Evolutionary conservation across 2,888 invertebrate genomes (phyloP).

Genomic region (Drosophila monieri): DNA sequence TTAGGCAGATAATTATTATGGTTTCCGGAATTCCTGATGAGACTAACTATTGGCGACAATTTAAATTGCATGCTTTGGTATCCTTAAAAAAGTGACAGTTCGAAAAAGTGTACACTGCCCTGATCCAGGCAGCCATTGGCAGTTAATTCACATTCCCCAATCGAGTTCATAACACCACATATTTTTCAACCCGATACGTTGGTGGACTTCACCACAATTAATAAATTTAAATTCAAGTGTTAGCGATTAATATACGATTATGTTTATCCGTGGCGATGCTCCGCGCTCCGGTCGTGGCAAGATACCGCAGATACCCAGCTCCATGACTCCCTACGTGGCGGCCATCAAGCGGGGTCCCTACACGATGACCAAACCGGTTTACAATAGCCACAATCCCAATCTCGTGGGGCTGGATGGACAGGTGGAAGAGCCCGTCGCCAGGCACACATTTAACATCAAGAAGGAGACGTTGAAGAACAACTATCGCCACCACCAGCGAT

Average conservation of each 20-base stretch:
- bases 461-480: conserved; percentile 37
- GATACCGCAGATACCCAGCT: conserved; percentile 9
- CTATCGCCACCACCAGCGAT: conserved; percentile 55
- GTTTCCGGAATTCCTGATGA: not conserved
- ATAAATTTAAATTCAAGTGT: conserved; percentile 56
- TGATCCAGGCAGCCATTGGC: not conserved
- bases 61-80: not conserved
- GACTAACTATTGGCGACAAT: not conserved
- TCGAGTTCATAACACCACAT: not conserved
- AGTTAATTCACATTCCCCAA: not conserved
- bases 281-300: not conserved
- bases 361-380: conserved; percentile 59
- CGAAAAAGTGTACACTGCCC: not conserved
- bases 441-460: conserved; percentile 63
- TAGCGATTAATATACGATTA: conserved; percentile 19
- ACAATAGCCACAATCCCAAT: conserved; percentile 29
- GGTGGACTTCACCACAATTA: conserved; percentile 16
- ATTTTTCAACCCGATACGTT: conserved; percentile 2
- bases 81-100: not conserved
- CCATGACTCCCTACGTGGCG: conserved; percentile 49
- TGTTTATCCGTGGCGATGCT: conserved; percentile 59
- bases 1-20: conserved; percentile 30
- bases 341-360: conserved; percentile 56
- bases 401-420: conserved; percentile 18
- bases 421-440: conserved; percentile 21